Percentiles rank a stretch among this genome's conserved stretches.
These are phyloP conservation scores for Noctua janthina DNA, from an alignment of 2,888 invertebrate genomes.

Conservation along the genomic window DNA sequence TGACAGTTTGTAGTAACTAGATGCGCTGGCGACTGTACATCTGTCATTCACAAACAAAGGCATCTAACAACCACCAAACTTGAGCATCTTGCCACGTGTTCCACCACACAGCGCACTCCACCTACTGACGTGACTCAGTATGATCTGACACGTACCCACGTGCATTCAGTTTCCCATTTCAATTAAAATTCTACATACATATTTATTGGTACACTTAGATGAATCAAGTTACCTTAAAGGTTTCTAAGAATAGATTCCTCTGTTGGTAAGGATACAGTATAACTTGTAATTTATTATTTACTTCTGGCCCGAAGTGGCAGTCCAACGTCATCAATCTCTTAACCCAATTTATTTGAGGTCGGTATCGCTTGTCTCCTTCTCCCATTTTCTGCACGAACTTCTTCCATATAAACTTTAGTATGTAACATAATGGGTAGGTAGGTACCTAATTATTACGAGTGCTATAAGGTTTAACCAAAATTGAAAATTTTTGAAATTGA, in stretches of 20 bases:
- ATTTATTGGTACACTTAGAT: neutral
- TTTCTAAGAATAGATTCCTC: constrained; percentile 3
- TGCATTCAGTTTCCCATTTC: constrained; percentile 23
- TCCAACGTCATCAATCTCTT: neutral
- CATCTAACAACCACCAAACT: neutral
- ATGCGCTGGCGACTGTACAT: neutral
- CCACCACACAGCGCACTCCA: neutral
- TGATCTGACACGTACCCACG: constrained; percentile 5
- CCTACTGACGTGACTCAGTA: constrained; percentile 41
- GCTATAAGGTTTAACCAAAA: neutral
- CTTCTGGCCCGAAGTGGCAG: neutral
- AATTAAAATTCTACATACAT: constrained; percentile 7
- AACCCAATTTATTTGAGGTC: neutral
- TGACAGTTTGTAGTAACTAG: too few species aligned
- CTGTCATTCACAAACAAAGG: constrained; percentile 18
- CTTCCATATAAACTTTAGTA: neutral
- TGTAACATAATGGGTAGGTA: neutral
- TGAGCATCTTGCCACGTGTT: constrained; percentile 7
- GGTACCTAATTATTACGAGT: too few species aligned
- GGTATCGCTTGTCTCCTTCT: neutral
- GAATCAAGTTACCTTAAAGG: neutral
- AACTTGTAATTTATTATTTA: neutral
- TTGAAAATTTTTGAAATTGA: too few species aligned
- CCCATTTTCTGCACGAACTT: neutral
- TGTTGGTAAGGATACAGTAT: neutral